These are phyloP conservation scores for Melanotaenia nigrans DNA, from an alignment of 2,797 vertebrate species.

Conservation along the genomic window DNA sequence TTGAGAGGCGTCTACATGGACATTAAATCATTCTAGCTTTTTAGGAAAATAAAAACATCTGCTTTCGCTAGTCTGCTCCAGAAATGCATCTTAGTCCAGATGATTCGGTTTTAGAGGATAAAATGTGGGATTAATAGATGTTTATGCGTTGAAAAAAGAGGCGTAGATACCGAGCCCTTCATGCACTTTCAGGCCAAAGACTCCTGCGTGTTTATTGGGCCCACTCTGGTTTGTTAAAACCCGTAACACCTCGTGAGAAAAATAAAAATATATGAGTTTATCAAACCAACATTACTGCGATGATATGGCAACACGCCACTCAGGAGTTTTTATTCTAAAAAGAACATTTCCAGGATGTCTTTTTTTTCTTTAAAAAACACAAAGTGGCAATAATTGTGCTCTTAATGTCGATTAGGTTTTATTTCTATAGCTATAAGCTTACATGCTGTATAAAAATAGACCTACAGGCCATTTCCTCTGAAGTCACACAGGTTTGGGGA, in stretches of 20 bases:
- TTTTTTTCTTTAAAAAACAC: not conserved
- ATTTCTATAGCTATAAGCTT: slow-evolving; percentile 1
- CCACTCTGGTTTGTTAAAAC: slow-evolving; percentile 44
- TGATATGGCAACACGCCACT: slow-evolving; percentile 19
- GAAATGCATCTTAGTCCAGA: not conserved
- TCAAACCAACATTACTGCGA: slow-evolving; percentile 13
- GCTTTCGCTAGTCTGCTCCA: slow-evolving; percentile 14
- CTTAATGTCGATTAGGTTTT: not conserved
- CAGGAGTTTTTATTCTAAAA: not conserved
- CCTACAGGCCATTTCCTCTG: not conserved
- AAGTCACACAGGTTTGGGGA: slow-evolving; percentile 17
- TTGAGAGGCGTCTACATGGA: slow-evolving; percentile 24
- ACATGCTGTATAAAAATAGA: not conserved
- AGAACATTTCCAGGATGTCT: not conserved
- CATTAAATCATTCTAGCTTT: slow-evolving; percentile 43
- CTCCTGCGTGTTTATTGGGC: slow-evolving; percentile 9
- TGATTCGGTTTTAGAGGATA: slow-evolving; percentile 36
- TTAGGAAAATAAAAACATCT: slow-evolving; percentile 50
- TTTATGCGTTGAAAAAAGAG: slow-evolving; percentile 10
- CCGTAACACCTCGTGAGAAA: slow-evolving; percentile 24
- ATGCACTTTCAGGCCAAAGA: slow-evolving; percentile 13
- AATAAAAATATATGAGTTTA: not conserved
- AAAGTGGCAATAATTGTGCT: not conserved
- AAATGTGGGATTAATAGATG: slow-evolving; percentile 23
- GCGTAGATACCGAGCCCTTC: slow-evolving; percentile 16